Evolutionary conservation across 2,888 invertebrate species (phyloP).

Genomic region (Conus canariensis): DNA sequence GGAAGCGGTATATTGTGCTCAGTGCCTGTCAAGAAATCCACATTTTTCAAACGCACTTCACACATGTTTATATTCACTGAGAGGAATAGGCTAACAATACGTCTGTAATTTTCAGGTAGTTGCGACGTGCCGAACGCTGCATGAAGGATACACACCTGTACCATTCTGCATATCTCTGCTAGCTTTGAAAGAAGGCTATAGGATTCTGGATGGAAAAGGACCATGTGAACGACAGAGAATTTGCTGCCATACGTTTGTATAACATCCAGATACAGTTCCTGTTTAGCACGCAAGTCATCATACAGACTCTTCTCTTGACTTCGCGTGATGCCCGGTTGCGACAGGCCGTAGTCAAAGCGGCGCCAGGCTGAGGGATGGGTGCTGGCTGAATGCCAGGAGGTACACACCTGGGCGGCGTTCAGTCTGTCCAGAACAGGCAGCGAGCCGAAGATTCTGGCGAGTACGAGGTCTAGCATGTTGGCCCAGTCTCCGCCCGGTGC

Average conservation of each 20-base stretch:
- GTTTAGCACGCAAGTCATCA: background rate
- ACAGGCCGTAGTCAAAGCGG: conserved; percentile 46
- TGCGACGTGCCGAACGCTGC: background rate
- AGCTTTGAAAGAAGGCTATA: conserved; percentile 49
- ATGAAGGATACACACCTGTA: background rate
- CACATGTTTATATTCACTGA: background rate
- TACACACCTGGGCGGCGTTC: conserved; percentile 50
- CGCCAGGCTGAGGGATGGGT: conserved; percentile 53
- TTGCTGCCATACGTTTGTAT: background rate
- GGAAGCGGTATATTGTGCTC: conserved; percentile 50
- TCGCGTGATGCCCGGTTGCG: conserved; percentile 1
- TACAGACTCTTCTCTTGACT: background rate
- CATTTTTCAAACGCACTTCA: background rate
- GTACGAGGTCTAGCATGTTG: conserved; percentile 51
- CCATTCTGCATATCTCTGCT: conserved; percentile 41
- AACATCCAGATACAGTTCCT: background rate
- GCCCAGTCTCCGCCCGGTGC: conserved; percentile 44
- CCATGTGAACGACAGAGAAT: conserved; percentile 36
- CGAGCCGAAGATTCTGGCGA: conserved; percentile 53
- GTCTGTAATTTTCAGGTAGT: background rate
- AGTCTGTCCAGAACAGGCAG: conserved; percentile 50
- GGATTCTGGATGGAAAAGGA: conserved; percentile 46
- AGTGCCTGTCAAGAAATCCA: background rate
- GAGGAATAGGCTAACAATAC: background rate
- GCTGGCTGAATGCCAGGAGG: conserved; percentile 50